Evolutionary conservation across 2,888 invertebrate genomes (phyloP), one percentile per base, ranked within the genome.

Genomic region (Drosophila ustulata): DNA sequence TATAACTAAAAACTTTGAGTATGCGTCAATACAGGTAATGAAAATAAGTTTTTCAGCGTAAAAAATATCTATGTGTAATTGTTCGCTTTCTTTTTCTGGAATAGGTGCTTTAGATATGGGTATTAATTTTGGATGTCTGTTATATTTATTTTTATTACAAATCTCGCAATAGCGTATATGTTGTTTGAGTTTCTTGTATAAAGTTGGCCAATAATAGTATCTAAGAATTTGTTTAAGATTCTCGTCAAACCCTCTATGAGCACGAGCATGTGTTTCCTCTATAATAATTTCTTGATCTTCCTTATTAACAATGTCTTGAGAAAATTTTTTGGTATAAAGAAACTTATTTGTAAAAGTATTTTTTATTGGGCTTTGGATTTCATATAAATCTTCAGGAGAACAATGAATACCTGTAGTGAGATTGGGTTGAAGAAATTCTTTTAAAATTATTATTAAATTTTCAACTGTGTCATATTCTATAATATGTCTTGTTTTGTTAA

Each of bases 1-100:
- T 30, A 26, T 5, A 1, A 52, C 34, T 51, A 37, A 23, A 25
- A 8, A 55, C 9, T 55, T 55, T 30, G 32, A 52, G 11, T 61
- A 46, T 28, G 46, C 34, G 8, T 53, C 37, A 5, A 46, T 18
- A 11, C 46, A 30, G 45, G 23, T 47, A 18, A 32, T 6, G 9
- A 46, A n/a, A 34, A n/a, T 23, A 8, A 9, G 2, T 18, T 49
- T 49, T 49, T 32, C 13, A 4, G 49, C 18, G 1, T 32, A 49
- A 30, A 18, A 46, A 26, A 46, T 46, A 5, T 46, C 46, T 28
- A 46, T 46, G 9, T 46, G 46, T 7, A 45, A 18, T 45, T 45
- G 18, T 11, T 23, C 23, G 0, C 45, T 4, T 3, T 45, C 18
- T 25, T 4, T 7, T 45, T 23, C 1, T 8, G 7, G 43, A 45